A percentile compares a stretch with the other conserved stretches of the same genome.
phyloP scores from a whole-genome alignment of 2,888 invertebrate genomes.

The Tenthredo amoena region DNA sequence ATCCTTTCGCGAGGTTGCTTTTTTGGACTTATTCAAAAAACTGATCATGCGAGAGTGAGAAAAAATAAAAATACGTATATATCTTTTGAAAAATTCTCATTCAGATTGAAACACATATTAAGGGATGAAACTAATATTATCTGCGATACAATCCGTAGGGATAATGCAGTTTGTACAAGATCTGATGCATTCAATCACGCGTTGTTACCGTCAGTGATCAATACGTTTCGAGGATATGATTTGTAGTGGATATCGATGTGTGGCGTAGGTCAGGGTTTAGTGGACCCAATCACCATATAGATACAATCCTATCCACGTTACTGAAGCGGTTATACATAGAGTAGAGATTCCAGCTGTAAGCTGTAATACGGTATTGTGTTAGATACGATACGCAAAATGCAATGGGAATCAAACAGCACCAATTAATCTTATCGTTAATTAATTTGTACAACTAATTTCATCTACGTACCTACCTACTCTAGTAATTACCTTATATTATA shows the following conservation, averaged over 20 bases:
- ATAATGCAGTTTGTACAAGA: neutral
- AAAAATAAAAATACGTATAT: too few species aligned
- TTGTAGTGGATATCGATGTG: constrained; percentile 8
- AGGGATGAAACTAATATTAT: neutral
- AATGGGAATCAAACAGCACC: constrained; percentile 55
- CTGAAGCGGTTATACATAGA: neutral
- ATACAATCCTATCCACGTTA: constrained; percentile 62
- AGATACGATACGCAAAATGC: constrained; percentile 8
- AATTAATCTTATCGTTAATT: constrained; percentile 76
- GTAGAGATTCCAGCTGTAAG: neutral
- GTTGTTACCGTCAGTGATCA: neutral
- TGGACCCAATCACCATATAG: constrained; percentile 69
- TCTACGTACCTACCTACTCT: neutral
- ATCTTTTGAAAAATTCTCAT: too few species aligned
- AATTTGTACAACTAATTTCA: constrained; percentile 66
- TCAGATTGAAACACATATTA: neutral
- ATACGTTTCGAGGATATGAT: constrained; percentile 31
- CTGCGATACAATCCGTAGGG: neutral
- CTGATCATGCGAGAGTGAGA: too few species aligned
- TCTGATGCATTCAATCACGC: neutral
- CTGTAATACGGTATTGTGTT: neutral
- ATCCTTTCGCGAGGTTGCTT: too few species aligned
- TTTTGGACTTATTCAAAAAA: too few species aligned
- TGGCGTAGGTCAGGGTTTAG: neutral
- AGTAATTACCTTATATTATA: constrained; percentile 54